phyloP scores from a whole-genome alignment of 2,888 invertebrate genomes.

The Agrochola circellaris region DNA sequence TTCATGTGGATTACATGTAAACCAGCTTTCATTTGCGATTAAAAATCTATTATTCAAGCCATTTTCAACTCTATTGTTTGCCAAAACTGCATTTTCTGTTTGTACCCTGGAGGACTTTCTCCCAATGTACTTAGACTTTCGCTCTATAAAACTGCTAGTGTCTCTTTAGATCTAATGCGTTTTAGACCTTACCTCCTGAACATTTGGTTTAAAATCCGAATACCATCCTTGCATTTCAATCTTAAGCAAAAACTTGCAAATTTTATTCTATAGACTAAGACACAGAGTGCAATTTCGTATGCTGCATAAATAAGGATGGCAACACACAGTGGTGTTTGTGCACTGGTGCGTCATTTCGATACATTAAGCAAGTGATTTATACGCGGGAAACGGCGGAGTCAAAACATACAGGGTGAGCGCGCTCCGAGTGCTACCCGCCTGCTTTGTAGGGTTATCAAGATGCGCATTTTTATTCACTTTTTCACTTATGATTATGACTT shows the following conservation, averaged over 20 bases:
- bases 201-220: conserved; percentile 29
- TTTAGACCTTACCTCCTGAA: conserved; percentile 20
- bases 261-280: neutral
- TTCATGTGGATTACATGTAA: conserved; percentile 88
- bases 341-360: conserved; percentile 86
- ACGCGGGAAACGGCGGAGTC: conserved; percentile 86
- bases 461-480: conserved; percentile 46
- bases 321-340: conserved; percentile 73
- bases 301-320: conserved; percentile 71
- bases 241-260: conserved; percentile 10
- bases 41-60: conserved; percentile 9
- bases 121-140: conserved; percentile 66
- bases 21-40: conserved; percentile 63
- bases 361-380: conserved; percentile 90
- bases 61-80: conserved; percentile 69
- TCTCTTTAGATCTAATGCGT: conserved; percentile 58
- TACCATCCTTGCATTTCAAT: neutral
- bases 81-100: conserved; percentile 19
- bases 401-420: conserved; percentile 83
- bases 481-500: conserved; percentile 29
- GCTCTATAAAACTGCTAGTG: conserved; percentile 77
- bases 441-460: conserved; percentile 74
- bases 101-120: conserved; percentile 17
- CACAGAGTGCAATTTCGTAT: conserved; percentile 66
- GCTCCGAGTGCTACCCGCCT: conserved; percentile 69